A percentile compares a stretch with the other conserved stretches of the same genome.
Conservation (phyloP, 2,113 vertebrate genomes). For the Falcunculus frontatus region DNA sequence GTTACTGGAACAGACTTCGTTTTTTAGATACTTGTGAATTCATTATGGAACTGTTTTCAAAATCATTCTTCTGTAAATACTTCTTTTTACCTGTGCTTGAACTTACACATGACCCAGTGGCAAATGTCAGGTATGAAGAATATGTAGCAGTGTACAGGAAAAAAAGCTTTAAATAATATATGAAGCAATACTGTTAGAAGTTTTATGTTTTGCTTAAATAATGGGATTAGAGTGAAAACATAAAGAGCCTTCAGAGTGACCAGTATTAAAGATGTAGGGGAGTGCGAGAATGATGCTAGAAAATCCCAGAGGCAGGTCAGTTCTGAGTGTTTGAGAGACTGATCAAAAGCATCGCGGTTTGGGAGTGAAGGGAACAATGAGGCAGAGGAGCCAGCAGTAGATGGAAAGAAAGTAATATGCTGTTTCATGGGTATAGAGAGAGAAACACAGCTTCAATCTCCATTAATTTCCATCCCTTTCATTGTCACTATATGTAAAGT, state of each 20-base stretch:
- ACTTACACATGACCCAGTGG: conserved; percentile 89
- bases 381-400: not conserved
- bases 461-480: not conserved
- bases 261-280: not conserved
- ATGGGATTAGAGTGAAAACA: not conserved
- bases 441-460: not conserved
- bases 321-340: not conserved
- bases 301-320: not conserved
- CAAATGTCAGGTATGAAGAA: conserved; percentile 86
- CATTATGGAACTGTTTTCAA: conserved; percentile 91
- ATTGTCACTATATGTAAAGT: not conserved
- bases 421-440: not conserved
- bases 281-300: not conserved
- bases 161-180: not conserved
- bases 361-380: not conserved
- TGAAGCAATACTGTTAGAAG: not conserved
- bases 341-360: accelerated
- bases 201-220: not conserved
- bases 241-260: not conserved
- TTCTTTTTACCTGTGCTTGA: conserved; percentile 89
- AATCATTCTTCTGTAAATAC: conserved; percentile 93
- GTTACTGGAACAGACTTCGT: conserved; percentile 92
- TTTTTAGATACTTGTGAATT: conserved; percentile 95
- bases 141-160: not conserved
- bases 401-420: not conserved